phyloP scores from a whole-genome alignment of 2,888 invertebrate genomes.

The Hemicrepidius hirtus region DNA sequence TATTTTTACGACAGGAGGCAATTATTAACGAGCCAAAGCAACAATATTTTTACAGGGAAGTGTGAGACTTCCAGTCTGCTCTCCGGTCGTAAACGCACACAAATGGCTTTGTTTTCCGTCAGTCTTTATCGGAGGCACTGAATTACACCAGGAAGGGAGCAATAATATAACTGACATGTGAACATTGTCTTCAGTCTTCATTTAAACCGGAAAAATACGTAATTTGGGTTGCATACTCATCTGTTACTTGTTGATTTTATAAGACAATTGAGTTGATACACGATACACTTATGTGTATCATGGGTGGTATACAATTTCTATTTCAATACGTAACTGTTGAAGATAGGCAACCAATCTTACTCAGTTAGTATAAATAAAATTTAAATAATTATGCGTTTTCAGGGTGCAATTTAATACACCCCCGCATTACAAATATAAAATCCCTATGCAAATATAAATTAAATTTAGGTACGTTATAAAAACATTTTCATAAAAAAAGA shows the following conservation, averaged over 20 bases:
- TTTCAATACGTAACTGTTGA: no score
- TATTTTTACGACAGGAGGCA: constrained; percentile 17
- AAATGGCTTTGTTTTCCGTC: constrained; percentile 45
- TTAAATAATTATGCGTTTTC: no score
- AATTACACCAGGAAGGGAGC: constrained; percentile 30
- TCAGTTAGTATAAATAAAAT: no score
- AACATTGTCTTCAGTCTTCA: constrained; percentile 16
- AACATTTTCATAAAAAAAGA: constrained; percentile 30
- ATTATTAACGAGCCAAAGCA: constrained; percentile 18
- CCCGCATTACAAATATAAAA: neutral
- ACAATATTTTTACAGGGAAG: constrained; percentile 35
- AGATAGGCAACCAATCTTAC: no score
- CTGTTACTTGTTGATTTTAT: no score
- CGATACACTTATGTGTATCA: no score
- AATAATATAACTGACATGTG: constrained; percentile 15
- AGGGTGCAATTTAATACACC: neutral
- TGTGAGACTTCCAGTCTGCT: constrained; percentile 27
- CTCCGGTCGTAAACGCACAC: constrained; percentile 38
- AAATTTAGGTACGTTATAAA: neutral
- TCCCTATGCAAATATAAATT: no score
- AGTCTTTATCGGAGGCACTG: constrained; percentile 36
- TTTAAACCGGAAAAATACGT: no score
- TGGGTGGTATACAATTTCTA: no score
- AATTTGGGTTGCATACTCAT: no score
- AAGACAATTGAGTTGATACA: no score